Conservation (phyloP, 2,113 vertebrate species). For the Brevimyrus niger region DNA sequence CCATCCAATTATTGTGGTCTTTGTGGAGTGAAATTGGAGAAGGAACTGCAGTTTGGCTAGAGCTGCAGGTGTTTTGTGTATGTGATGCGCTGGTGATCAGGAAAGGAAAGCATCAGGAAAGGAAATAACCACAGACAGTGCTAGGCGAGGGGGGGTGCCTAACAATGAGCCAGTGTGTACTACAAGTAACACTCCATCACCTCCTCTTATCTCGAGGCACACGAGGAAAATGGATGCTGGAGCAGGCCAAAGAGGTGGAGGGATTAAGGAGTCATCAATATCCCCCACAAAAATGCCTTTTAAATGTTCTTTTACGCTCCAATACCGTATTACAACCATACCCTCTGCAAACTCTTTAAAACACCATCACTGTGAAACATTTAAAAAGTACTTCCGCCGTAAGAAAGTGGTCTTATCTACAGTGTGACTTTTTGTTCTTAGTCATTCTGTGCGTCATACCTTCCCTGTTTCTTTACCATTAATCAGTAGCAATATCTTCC, state of each 20-base stretch:
- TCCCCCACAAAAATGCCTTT: background rate
- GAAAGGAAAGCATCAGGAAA: background rate
- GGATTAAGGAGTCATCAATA: constrained; percentile 1
- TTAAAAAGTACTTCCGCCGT: background rate
- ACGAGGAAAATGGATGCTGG: background rate
- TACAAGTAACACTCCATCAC: background rate
- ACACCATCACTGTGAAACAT: background rate
- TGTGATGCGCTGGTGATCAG: background rate
- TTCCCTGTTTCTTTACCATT: constrained; percentile 11
- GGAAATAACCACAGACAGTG: background rate
- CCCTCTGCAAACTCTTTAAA: background rate
- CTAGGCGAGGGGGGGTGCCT: background rate
- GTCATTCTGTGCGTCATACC: constrained; percentile 21
- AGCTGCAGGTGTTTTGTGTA: background rate
- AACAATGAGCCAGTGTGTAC: background rate
- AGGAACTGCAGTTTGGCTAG: background rate
- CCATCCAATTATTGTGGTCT: constrained; percentile 10
- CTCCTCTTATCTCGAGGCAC: constrained; percentile 5
- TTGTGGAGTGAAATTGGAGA: constrained; percentile 11
- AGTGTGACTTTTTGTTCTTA: constrained; percentile 14
- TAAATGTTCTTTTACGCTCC: background rate
- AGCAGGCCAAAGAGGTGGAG: background rate
- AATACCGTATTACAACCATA: background rate
- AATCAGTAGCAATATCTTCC: constrained; percentile 22
- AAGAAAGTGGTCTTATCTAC: constrained; percentile 10